These are phyloP conservation scores for Anodontia alba DNA, from an alignment of 2,888 invertebrate species.

Conservation along the genomic window DNA sequence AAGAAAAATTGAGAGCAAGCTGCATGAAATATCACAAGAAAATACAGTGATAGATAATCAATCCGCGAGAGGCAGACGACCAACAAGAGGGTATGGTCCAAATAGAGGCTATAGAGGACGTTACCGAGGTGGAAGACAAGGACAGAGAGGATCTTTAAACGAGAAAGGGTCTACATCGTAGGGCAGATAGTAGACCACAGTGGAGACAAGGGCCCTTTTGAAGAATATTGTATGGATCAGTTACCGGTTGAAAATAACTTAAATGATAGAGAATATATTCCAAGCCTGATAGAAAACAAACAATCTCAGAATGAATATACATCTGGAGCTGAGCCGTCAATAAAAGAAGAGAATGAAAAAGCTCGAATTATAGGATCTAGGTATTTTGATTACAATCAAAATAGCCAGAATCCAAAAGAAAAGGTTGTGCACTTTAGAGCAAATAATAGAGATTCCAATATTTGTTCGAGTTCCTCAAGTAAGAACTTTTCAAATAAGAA, in stretches of 20 bases:
- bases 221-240: neutral
- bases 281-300: neutral
- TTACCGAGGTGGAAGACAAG: neutral
- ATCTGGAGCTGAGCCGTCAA: too few relatives aligned
- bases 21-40: neutral
- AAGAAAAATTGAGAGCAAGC: neutral
- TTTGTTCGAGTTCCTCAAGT: too few relatives aligned
- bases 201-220: neutral
- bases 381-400: neutral
- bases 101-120: neutral
- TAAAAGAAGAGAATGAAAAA: neutral
- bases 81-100: neutral
- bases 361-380: neutral
- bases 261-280: neutral
- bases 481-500: too few relatives aligned
- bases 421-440: neutral
- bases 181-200: neutral
- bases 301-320: neutral
- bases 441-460: neutral
- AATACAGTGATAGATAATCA: neutral
- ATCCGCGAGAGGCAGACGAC: neutral
- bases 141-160: neutral
- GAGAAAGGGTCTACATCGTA: neutral
- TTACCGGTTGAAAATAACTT: neutral
- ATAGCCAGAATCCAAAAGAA: neutral